These are phyloP conservation scores for Mesorhabditis spiculigera DNA, from an alignment of 2,888 invertebrate species.

Conservation along the genomic window DNA sequence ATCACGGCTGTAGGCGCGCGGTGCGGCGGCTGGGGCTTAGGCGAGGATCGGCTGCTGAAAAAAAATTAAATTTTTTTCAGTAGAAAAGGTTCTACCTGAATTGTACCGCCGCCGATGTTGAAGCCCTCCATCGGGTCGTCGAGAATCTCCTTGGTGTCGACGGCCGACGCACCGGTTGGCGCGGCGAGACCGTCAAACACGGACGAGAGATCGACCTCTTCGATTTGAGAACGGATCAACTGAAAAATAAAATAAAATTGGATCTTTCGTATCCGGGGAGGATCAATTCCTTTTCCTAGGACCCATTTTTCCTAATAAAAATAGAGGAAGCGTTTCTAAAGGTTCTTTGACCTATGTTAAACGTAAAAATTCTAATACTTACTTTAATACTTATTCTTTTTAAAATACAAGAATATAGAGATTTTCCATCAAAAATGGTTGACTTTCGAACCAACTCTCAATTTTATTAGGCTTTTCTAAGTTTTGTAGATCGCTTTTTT, in stretches of 20 bases:
- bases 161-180: neutral
- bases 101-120: neutral
- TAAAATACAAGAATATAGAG: neutral
- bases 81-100: neutral
- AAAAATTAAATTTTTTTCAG: neutral
- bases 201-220: conserved; percentile 21
- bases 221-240: conserved; percentile 11
- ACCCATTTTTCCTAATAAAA: no score
- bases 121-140: conserved; percentile 1
- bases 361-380: no score
- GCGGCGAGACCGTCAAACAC: conserved; percentile 16
- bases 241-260: no score
- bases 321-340: no score
- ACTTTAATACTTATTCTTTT: no score
- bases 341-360: no score
- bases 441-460: neutral
- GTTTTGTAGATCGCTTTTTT: no score
- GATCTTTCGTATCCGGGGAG: no score
- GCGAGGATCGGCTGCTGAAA: conserved; percentile 1
- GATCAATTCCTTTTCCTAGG: no score
- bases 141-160: neutral
- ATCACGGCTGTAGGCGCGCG: no score
- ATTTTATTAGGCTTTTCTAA: no score
- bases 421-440: conserved; percentile 1
- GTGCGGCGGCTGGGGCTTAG: neutral